Percentiles rank a stretch among this genome's conserved stretches.
Evolutionary conservation across 1,140 invertebrate genomes (phyloP).

Genomic region (Drosophila trapezifrons): DNA sequence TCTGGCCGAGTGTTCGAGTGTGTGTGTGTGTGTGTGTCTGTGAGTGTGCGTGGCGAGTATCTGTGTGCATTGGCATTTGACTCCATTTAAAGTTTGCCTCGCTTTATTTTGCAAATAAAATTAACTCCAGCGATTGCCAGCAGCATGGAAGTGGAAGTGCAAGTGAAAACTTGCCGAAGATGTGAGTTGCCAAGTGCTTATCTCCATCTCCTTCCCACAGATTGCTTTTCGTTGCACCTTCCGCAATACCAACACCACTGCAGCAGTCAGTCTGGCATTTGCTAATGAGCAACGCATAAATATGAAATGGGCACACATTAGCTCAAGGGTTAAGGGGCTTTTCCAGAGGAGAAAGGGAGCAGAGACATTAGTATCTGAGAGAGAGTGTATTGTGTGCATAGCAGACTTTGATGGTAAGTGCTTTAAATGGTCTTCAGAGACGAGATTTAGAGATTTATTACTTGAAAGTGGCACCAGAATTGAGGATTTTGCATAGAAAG

Average conservation of each 20-base stretch:
- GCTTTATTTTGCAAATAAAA: constrained; percentile 83
- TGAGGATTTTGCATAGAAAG: not conserved
- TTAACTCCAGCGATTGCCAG: constrained; percentile 67
- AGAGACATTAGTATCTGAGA: constrained; percentile 5
- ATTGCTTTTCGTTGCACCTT: constrained; percentile 39
- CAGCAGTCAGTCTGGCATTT: constrained; percentile 37
- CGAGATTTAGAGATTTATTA: constrained; percentile 6
- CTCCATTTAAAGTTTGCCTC: constrained; percentile 82
- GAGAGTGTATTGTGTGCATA: constrained; percentile 7
- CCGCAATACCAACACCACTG: not conserved
- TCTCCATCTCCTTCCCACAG: constrained; percentile 4
- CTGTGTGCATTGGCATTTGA: constrained; percentile 76
- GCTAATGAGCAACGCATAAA: constrained; percentile 79
- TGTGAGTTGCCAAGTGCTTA: constrained; percentile 64
- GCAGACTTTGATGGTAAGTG: constrained; percentile 4
- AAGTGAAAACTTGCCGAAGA: constrained; percentile 67
- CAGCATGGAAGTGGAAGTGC: constrained; percentile 61
- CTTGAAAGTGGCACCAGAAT: constrained; percentile 6
- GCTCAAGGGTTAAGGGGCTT: constrained; percentile 51
- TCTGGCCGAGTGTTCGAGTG: constrained; percentile 51
- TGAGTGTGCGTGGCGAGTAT: constrained; percentile 9
- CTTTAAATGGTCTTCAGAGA: constrained; percentile 11
- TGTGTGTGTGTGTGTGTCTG: constrained; percentile 8
- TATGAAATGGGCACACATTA: constrained; percentile 76
- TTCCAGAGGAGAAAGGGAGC: not conserved